Conservation (phyloP, 1,140 invertebrate species). For the Leptopilina clavipes region DNA sequence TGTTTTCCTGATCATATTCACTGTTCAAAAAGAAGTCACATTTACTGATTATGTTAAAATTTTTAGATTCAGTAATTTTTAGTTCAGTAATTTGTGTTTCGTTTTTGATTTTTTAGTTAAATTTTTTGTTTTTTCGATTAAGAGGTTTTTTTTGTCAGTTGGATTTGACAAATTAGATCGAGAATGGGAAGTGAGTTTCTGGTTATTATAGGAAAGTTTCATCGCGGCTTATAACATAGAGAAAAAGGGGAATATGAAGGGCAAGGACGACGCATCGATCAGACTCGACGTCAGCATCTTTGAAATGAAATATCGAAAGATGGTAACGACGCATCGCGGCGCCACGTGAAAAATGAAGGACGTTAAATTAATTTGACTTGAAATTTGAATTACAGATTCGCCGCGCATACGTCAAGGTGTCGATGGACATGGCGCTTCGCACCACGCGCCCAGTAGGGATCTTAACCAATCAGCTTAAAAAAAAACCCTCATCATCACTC, state of each 20-base stretch:
- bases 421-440: slow-evolving; percentile 49
- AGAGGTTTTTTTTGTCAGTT: no score
- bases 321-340: slow-evolving; percentile 39
- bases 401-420: slow-evolving; percentile 17
- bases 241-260: slow-evolving; percentile 11
- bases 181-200: background rate
- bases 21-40: background rate
- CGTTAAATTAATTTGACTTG: slow-evolving; percentile 63
- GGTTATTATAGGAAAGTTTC: slow-evolving; percentile 2
- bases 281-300: slow-evolving; percentile 18
- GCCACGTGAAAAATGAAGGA: slow-evolving; percentile 62
- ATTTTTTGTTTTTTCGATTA: no score
- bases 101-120: no score
- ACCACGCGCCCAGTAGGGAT: slow-evolving; percentile 45
- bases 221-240: slow-evolving; percentile 19
- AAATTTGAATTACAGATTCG: slow-evolving; percentile 41
- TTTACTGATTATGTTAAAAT: no score
- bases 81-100: no score
- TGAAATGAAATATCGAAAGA: slow-evolving; percentile 57
- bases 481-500: slow-evolving; percentile 46
- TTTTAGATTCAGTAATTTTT: no score
- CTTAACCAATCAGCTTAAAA: slow-evolving; percentile 40
- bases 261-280: slow-evolving; percentile 27
- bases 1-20: slow-evolving; percentile 6
- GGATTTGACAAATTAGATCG: background rate